Evolutionary conservation across 2,797 vertebrate genomes (phyloP).

Genomic region (Fratercula arctica): DNA sequence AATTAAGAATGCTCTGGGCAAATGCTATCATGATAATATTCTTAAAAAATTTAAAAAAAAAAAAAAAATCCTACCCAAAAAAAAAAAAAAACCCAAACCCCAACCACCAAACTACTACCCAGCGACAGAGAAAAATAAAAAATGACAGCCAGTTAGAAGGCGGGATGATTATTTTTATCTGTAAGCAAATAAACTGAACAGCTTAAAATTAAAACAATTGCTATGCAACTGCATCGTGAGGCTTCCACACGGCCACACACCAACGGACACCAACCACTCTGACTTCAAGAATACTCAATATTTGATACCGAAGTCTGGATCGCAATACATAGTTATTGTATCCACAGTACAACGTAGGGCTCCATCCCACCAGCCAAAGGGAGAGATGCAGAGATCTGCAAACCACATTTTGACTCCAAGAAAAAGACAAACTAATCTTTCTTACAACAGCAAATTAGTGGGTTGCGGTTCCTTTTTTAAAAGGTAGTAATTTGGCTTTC

Average conservation of each 20-base stretch:
- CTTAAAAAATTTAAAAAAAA: neutral
- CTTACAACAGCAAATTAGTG: neutral
- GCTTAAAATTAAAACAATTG: neutral
- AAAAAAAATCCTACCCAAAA: neutral
- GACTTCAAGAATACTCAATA: neutral
- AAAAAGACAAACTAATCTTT: neutral
- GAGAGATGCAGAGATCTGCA: neutral
- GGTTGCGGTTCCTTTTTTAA: neutral
- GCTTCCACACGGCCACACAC: neutral
- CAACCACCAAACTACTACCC: neutral
- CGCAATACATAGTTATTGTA: neutral
- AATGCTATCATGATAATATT: neutral
- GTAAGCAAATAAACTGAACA: neutral
- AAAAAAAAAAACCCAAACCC: neutral
- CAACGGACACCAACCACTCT: neutral
- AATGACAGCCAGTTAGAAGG: neutral
- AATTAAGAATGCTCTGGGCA: neutral
- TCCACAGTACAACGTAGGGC: accelerated
- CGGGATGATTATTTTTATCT: neutral
- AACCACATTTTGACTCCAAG: neutral
- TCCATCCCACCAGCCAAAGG: neutral
- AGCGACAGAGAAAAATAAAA: neutral
- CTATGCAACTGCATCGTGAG: neutral
- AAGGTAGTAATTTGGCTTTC: neutral
- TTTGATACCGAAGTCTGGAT: neutral